Evolutionary conservation across 2,113 vertebrate species (phyloP).

Genomic region (Pardalotus punctatus): DNA sequence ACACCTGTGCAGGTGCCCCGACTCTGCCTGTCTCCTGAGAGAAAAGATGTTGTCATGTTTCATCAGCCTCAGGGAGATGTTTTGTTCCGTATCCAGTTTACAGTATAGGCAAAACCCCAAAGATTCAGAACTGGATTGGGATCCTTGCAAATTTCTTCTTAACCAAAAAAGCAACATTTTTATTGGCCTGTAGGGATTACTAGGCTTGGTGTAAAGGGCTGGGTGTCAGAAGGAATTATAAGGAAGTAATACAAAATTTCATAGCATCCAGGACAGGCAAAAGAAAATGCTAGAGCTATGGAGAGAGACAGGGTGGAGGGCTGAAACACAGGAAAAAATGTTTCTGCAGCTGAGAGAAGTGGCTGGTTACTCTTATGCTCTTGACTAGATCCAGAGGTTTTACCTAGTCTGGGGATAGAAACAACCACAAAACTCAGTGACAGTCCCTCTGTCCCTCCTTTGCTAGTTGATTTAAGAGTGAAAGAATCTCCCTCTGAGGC

Average conservation of each 20-base stretch:
- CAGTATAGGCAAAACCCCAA: neutral
- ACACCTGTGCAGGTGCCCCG: neutral
- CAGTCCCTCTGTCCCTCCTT: neutral
- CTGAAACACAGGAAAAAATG: neutral
- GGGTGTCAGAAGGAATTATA: neutral
- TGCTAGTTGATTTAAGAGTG: neutral
- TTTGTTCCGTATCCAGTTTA: neutral
- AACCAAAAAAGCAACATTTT: neutral
- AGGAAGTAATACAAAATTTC: neutral
- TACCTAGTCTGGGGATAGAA: neutral
- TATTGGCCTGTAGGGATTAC: neutral
- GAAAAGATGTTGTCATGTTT: neutral
- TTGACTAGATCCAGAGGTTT: neutral
- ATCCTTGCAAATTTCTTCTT: neutral
- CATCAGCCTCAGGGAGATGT: neutral
- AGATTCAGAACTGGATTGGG: neutral
- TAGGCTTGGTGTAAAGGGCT: neutral
- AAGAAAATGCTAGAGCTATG: accelerated
- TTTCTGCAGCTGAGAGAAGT: neutral
- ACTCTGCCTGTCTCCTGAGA: neutral
- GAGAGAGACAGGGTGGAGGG: neutral
- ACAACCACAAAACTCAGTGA: neutral
- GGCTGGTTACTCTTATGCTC: neutral
- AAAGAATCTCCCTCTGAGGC: neutral
- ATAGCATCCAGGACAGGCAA: neutral